A percentile compares a stretch with the other conserved stretches of the same genome.
phyloP scores from a whole-genome alignment of 1,140 invertebrate species.

The Agraylea sexmaculata region DNA sequence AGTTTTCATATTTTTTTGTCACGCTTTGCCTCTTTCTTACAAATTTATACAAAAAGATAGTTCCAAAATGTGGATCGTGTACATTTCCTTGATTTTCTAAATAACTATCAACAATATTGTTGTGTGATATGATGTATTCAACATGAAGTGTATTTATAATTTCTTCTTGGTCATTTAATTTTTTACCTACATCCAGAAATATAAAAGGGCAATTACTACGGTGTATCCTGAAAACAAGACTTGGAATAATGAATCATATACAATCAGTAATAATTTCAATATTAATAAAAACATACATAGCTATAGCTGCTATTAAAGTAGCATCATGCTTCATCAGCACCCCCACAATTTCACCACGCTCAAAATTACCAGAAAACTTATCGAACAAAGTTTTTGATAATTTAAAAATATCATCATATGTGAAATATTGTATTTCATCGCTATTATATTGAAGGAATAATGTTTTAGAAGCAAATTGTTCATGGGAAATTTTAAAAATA shows the following conservation, averaged over 20 bases:
- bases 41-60: too few relatives aligned
- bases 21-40: too few relatives aligned
- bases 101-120: too few relatives aligned
- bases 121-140: too few relatives aligned
- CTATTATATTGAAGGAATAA: slow-evolving; percentile 12
- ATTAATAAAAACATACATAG: slow-evolving; percentile 13
- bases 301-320: slow-evolving; percentile 13
- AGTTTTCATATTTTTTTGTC: slow-evolving; percentile 27
- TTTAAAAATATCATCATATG: slow-evolving; percentile 13
- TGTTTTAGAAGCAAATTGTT: slow-evolving; percentile 6
- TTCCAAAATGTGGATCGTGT: too few relatives aligned
- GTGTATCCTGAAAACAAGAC: slow-evolving; percentile 30
- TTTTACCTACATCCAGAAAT: slow-evolving; percentile 30
- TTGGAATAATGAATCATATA: not conserved
- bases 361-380: not conserved
- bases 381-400: slow-evolving; percentile 9
- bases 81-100: too few relatives aligned
- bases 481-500: slow-evolving; percentile 11
- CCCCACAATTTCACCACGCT: slow-evolving; percentile 13
- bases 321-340: slow-evolving; percentile 13
- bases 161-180: slow-evolving; percentile 11
- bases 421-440: slow-evolving; percentile 5
- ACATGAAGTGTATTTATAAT: too few relatives aligned
- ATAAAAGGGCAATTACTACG: slow-evolving; percentile 34
- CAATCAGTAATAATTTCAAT: slow-evolving; percentile 1